Percentiles rank a stretch among this genome's conserved stretches.
Evolutionary conservation across 2,797 vertebrate species (phyloP).

Genomic region (Sebastes itinus): DNA sequence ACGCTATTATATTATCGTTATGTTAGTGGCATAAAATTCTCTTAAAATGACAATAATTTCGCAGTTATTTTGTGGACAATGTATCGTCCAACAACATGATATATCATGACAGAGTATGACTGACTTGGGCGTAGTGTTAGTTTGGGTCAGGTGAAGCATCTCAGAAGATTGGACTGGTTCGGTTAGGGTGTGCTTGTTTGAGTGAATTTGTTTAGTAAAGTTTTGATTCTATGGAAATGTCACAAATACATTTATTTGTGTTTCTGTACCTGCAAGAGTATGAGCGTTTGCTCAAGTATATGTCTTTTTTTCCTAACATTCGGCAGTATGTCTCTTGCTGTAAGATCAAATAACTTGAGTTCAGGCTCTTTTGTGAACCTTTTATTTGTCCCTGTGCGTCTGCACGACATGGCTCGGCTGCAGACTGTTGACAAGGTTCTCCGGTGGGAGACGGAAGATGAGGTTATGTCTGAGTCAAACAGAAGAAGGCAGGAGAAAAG

Average conservation of each 20-base stretch:
- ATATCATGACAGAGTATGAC: too few relatives aligned
- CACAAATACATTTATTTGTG: background rate
- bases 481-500: background rate
- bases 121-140: background rate
- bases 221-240: background rate
- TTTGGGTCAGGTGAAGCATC: background rate
- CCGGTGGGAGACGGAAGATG: background rate
- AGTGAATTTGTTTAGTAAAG: background rate
- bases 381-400: slow-evolving; percentile 3
- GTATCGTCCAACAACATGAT: too few relatives aligned
- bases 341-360: background rate
- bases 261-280: background rate
- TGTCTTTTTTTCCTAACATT: background rate
- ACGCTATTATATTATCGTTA: too few relatives aligned
- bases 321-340: background rate
- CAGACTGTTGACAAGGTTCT: slow-evolving; percentile 20
- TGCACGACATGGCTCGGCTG: slow-evolving; percentile 4
- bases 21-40: too few relatives aligned
- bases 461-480: slow-evolving; percentile 36
- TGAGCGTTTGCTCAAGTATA: background rate
- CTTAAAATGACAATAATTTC: too few relatives aligned
- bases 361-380: background rate
- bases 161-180: background rate
- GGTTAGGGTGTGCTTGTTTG: background rate
- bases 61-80: too few relatives aligned